Evolutionary conservation across 2,797 vertebrate species (phyloP), one percentile per base, ranked within the genome.

Genomic region (Pterois miles): DNA sequence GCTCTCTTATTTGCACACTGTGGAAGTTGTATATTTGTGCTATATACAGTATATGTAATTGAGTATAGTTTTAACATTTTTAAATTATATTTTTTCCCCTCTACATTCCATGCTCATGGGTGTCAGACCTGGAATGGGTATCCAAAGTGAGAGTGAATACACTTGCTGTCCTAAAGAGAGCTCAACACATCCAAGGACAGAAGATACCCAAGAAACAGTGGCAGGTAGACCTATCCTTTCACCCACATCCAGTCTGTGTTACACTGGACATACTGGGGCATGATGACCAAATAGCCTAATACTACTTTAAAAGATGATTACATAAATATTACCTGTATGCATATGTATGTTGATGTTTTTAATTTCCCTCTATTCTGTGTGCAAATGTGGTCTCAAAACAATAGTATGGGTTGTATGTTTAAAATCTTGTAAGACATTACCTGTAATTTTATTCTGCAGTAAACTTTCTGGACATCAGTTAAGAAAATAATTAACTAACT

Each of bases 181-280:
- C 96, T 6, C 95, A 96, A 57, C 93, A 95, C 22, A 95, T 99
- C 82, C 96, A 97, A 88, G 87, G 93, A 12, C 86, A 92, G 33
- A 96, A 95, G 80, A 90, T 93, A 1, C 89, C 97, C 65, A 97
- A 96, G 86, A 97, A 97, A 72, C 96, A 97, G 87, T 99, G 97
- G 97, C 96, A 98, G 94, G 98, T 99, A 76, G 6, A 67, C 13
- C 4, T 38, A 9, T 13, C 8, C 9, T 10, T 46, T 60, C 3
- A 16, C 3, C 7, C 27, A 20, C 2, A 22, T 6, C 5, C 3
- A 65, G 1, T 33, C 14, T 62, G 16, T 23, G 23, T 6, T 8
- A 12, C 58, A 22, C 43, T 13, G 8, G 18, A 11, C 8, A 62
- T 50, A 36, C 38, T 70, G 13, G 22, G 34, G 53, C 31, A 66